Evolutionary conservation across 2,888 invertebrate genomes (phyloP).

Genomic region (Loripinus fragilis): DNA sequence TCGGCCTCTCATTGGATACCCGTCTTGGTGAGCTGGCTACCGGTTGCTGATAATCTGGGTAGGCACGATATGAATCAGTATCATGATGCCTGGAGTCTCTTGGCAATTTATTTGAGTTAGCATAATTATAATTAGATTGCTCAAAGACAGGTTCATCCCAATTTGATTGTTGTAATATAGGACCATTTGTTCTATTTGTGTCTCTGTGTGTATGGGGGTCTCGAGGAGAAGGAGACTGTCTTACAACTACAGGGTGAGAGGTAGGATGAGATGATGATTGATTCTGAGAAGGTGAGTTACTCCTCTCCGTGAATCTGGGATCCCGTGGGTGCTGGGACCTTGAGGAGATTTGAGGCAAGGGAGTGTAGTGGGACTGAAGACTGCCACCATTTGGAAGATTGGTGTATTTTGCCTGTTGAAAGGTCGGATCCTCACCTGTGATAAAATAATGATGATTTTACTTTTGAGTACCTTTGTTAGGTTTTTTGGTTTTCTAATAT

Average conservation of each 20-base stretch:
- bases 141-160: neutral
- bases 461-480: neutral
- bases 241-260: conserved; percentile 18
- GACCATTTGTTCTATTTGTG: conserved; percentile 4
- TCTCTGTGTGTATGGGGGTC: neutral
- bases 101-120: neutral
- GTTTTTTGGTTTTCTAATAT: neutral
- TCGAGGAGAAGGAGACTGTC: conserved; percentile 16
- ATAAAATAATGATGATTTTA: conserved; percentile 11
- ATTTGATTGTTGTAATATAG: neutral
- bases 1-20: conserved; percentile 34
- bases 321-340: conserved; percentile 20
- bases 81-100: conserved; percentile 16
- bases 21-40: conserved; percentile 55
- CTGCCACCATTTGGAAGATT: conserved; percentile 53
- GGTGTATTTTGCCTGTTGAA: conserved; percentile 63
- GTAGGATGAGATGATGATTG: neutral
- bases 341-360: conserved; percentile 52
- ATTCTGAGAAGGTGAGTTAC: neutral
- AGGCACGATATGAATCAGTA: conserved; percentile 49
- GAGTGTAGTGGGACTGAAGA: conserved; percentile 34
- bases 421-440: conserved; percentile 65
- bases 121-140: conserved; percentile 9
- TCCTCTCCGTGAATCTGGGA: conserved; percentile 11
- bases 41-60: conserved; percentile 29